Evolutionary conservation across 2,113 vertebrate species (phyloP).

Genomic region (Chloroceryle aenea): DNA sequence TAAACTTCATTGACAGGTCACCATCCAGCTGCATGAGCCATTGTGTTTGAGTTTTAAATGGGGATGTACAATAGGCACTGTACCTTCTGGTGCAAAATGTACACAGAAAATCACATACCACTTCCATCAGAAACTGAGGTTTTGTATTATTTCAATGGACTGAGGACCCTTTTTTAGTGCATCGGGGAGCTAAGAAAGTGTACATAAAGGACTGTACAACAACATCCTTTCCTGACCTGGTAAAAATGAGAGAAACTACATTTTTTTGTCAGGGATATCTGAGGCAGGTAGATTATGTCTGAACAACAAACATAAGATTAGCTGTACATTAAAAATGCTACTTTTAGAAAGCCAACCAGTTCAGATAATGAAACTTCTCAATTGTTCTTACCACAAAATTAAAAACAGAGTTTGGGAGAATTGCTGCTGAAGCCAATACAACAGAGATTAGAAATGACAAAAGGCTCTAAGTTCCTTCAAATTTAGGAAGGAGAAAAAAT

Average conservation of each 20-base stretch:
- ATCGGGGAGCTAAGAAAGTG: slow-evolving; percentile 76
- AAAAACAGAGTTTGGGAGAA: slow-evolving; percentile 64
- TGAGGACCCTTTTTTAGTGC: slow-evolving; percentile 73
- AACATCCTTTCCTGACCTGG: slow-evolving; percentile 68
- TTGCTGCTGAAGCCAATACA: slow-evolving; percentile 64
- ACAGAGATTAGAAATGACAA: slow-evolving; percentile 57
- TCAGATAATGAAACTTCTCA: slow-evolving; percentile 48
- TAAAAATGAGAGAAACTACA: slow-evolving; percentile 56
- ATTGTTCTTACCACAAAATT: slow-evolving; percentile 20
- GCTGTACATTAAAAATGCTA: slow-evolving; percentile 44
- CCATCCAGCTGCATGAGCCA: slow-evolving; percentile 76
- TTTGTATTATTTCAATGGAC: slow-evolving; percentile 82
- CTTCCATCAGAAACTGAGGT: slow-evolving; percentile 79
- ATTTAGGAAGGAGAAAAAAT: slow-evolving; percentile 66
- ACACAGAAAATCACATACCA: slow-evolving; percentile 78
- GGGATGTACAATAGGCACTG: slow-evolving; percentile 78
- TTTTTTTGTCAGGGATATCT: background rate
- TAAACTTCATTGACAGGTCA: slow-evolving; percentile 80
- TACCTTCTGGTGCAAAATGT: slow-evolving; percentile 77
- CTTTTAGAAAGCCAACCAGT: slow-evolving; percentile 60
- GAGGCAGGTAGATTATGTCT: slow-evolving; percentile 21
- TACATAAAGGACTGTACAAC: slow-evolving; percentile 75
- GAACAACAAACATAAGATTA: slow-evolving; percentile 40
- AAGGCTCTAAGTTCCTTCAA: slow-evolving; percentile 60
- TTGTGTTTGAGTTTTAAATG: slow-evolving; percentile 82